phyloP scores from a whole-genome alignment of 1,140 invertebrate genomes.

The Heliconius himera region DNA sequence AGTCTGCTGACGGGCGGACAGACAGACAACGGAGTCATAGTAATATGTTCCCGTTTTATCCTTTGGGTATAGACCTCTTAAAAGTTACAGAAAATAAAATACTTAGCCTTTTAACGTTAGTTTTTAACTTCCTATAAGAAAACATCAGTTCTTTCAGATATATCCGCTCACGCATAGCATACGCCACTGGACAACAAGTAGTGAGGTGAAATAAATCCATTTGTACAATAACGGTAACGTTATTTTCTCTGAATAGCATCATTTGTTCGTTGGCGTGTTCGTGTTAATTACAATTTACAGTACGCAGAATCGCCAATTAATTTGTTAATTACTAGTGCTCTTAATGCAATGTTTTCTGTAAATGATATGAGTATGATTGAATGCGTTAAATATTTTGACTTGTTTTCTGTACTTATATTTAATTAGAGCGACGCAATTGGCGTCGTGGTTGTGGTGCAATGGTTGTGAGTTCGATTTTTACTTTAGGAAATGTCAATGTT shows the following conservation, averaged over 20 bases:
- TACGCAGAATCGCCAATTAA: conserved; percentile 21
- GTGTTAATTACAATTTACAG: conserved; percentile 18
- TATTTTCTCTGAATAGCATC: conserved; percentile 26
- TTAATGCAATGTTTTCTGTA: background rate
- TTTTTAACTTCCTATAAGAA: background rate
- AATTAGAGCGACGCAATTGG: background rate
- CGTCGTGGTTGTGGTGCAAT: background rate
- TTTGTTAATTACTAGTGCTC: background rate
- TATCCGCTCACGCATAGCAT: no score
- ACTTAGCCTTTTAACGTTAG: no score
- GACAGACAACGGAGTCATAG: no score
- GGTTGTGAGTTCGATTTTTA: no score
- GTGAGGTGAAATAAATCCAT: conserved; percentile 18
- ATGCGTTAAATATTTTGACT: background rate
- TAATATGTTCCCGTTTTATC: no score
- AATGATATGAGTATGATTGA: background rate
- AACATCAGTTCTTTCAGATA: background rate
- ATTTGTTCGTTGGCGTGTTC: conserved; percentile 20
- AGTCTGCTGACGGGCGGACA: no score
- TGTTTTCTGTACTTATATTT: background rate
- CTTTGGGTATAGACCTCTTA: no score
- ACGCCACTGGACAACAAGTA: background rate
- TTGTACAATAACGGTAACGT: conserved; percentile 3
- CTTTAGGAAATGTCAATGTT: no score
- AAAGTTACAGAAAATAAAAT: no score